These are phyloP conservation scores for Dicrurus megarhynchus DNA, from an alignment of 2,113 vertebrate species.

Conservation along the genomic window DNA sequence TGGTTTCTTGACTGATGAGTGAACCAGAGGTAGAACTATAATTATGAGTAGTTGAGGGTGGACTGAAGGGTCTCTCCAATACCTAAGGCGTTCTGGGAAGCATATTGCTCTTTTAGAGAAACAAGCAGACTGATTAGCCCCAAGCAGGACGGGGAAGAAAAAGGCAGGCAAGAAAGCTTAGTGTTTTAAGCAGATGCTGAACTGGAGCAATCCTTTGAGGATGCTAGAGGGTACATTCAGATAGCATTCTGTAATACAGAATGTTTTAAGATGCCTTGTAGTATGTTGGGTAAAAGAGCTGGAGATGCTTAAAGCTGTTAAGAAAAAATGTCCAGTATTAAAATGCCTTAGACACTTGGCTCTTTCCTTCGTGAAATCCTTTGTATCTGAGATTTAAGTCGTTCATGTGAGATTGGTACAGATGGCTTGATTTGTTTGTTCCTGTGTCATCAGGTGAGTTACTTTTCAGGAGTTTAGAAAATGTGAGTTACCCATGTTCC, in stretches of 20 bases:
- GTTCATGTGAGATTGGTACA: neutral
- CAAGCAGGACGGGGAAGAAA: neutral
- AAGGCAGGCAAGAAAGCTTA: neutral
- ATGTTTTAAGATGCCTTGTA: neutral
- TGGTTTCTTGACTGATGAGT: neutral
- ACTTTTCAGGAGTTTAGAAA: neutral
- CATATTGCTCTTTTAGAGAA: neutral
- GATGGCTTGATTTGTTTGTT: constrained; percentile 14
- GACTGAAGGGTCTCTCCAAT: neutral
- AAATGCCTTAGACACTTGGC: neutral
- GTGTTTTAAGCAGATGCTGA: neutral
- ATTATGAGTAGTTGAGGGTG: neutral
- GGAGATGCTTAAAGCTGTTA: neutral
- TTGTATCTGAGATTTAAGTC: neutral
- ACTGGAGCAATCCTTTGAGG: neutral
- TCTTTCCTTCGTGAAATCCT: neutral
- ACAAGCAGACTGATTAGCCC: neutral
- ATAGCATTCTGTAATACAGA: neutral
- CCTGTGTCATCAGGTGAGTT: neutral
- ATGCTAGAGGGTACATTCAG: neutral
- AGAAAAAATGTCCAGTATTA: neutral
- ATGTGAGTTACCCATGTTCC: neutral
- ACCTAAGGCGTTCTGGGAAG: neutral
- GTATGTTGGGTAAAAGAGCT: neutral
- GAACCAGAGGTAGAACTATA: neutral